Percentiles rank a stretch among this genome's conserved stretches.
Conservation (phyloP, 1,140 invertebrate species). For the Magallana angulata region DNA sequence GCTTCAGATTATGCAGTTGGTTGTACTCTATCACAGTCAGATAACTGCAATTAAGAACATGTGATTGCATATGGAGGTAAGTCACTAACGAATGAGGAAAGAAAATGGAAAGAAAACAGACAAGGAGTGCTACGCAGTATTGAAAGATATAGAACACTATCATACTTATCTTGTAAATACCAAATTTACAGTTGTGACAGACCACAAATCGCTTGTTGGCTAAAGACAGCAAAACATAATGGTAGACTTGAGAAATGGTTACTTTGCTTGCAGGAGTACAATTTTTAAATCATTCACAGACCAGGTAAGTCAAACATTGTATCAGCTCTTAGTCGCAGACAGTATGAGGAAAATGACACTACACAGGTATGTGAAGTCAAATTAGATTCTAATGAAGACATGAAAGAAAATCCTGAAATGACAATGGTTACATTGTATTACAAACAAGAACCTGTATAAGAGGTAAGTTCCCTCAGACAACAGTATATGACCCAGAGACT, state of each 20-base stretch:
- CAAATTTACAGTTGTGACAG: conserved; percentile 45
- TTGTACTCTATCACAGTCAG: conserved; percentile 37
- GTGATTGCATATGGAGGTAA: conserved; percentile 53
- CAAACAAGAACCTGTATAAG: too few species aligned
- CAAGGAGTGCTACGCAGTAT: conserved; percentile 41
- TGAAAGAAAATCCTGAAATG: background rate
- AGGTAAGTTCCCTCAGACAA: background rate
- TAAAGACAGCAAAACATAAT: conserved; percentile 32
- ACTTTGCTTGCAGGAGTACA: conserved; percentile 12
- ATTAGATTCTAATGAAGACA: background rate
- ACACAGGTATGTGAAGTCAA: background rate
- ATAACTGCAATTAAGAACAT: conserved; percentile 41
- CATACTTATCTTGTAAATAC: conserved; percentile 47
- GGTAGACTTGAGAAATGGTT: conserved; percentile 38
- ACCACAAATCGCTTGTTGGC: conserved; percentile 46
- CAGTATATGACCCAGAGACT: background rate
- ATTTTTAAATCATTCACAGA: conserved; percentile 35
- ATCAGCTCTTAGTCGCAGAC: conserved; percentile 15
- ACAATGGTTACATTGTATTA: background rate
- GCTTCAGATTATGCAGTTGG: conserved; percentile 46
- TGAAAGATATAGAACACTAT: conserved; percentile 43
- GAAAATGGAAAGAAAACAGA: conserved; percentile 50
- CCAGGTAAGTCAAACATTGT: conserved; percentile 38
- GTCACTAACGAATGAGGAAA: conserved; percentile 20
- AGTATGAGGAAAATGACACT: background rate